Base-by-base conservation (phyloP, 2,113 vertebrate species). In the Oryzias melastigma region DNA sequence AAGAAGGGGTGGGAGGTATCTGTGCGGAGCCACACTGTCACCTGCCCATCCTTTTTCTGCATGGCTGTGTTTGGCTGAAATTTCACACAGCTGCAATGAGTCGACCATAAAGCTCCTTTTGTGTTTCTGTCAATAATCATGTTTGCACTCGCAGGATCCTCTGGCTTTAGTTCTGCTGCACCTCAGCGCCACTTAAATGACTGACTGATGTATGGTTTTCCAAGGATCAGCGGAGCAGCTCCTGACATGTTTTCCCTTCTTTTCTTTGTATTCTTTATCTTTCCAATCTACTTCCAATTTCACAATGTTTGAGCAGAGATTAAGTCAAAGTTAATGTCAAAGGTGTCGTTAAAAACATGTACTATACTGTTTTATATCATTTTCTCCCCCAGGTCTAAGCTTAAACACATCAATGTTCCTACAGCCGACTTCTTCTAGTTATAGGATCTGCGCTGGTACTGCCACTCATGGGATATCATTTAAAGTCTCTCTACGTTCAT, bases 41-140 rank as follows among this genome's bases (percentile, higher is more conserved):
- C 76, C 81, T 84, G 81, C 66, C 68, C 64, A 55, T 62, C 69
- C 62, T 71, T 58, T 73, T 52, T 60, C 62, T 73, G 76, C 87
- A 90, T 89, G 83, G 80, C 78, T 80, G 71, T 58, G 83, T 83
- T 75, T 85, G 84, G 78, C 65, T 75, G 69, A 65, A 69, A 61
- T 85, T 85, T 90, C 88, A 90, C 88, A 87, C 75, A 93, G 90
- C 87, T 88, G 80, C 71, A 80, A 80, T 80, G 85, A 91, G 86
- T 89, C 90, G 80, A 14, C 77, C 75, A 86, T 92, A 94, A 96
- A 91, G 85, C 91, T 83, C 77, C 92, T 65, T 93, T 94, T 95
- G 90, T 94, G 90, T 79, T 75, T 68, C 72, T 90, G 83, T 89
- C 91, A 92, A 88, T 92, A 93, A 92, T 93, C 78, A 62, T 90